Evolutionary conservation across 2,888 invertebrate species (phyloP), one percentile per base, ranked within the genome.

Genomic region (Ptilodon capucinus): DNA sequence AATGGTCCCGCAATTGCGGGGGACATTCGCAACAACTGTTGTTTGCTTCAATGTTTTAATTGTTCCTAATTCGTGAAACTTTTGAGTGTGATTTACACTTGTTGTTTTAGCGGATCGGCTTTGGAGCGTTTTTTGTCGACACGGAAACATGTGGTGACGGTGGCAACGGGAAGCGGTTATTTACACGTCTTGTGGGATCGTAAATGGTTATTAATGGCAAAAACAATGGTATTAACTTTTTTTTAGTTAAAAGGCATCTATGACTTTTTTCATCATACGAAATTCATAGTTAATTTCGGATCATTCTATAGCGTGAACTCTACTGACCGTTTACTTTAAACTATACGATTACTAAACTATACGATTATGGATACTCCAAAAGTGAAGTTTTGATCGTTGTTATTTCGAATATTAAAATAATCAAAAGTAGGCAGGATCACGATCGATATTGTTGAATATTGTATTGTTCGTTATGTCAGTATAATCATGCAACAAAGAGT

Each of bases 11-110:
- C 87, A 84, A 84, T 89, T 85, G 86, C 81, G 79, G 83, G 79
- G 84, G 84, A 84, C 88, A 89, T 90, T 89, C 67, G 82, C 79
- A 84, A 83, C 91, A 91, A 90, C 89, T 90, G 90, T 84, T 91
- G 89, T 90, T 90, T 85, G 83, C 82, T 82, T 79, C 81, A 76
- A 85, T 82, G 86, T 86, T 90, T 86, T 90, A 91, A 90, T 90
- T 88, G 90, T 89, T 85, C 79, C 82, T 87, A 89, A 90, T 88
- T 87, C 82, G 84, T 84, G 79, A 88, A 90, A 88, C 81, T 90
- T 89, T 86, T 78, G 69, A 74, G 64, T 64, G 71, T 85, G 84
- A 88, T 90, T 90, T 89, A 88, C 81, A 74, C 71, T 74, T 83
- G 81, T 85, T 86, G 81, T 83, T 84, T 73, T 71, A 80, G 71